Conservation (phyloP, 2,888 invertebrate genomes). For the Cartodere bifasciata region DNA sequence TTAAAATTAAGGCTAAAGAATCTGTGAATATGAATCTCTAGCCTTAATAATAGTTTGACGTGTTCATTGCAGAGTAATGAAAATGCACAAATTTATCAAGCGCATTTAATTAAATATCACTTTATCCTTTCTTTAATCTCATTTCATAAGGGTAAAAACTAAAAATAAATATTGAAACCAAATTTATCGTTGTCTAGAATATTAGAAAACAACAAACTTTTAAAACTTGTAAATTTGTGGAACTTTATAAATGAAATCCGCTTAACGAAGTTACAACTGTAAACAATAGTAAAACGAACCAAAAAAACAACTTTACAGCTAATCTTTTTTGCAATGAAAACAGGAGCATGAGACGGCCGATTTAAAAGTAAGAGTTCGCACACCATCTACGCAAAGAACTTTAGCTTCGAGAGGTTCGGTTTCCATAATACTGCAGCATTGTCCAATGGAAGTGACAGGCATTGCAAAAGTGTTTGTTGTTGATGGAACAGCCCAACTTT, state of each 20-base stretch:
- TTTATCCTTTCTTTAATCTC: no score
- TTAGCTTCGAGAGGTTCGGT: slow-evolving; percentile 68
- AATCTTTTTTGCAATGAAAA: slow-evolving; percentile 75
- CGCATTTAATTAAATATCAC: no score
- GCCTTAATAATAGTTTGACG: no score
- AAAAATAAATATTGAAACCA: no score
- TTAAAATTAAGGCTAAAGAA: no score
- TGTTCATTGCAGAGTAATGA: no score
- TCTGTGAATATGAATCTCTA: no score
- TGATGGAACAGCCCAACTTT: slow-evolving; percentile 76
- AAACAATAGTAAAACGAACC: not conserved
- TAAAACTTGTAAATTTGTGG: not conserved
- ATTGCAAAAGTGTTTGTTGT: slow-evolving; percentile 39
- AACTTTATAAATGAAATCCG: not conserved
- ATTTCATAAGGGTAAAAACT: no score
- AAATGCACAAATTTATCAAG: no score
- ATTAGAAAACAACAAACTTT: not conserved
- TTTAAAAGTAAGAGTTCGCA: slow-evolving; percentile 65
- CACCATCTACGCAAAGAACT: slow-evolving; percentile 68
- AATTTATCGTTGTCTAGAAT: not conserved
- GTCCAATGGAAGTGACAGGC: slow-evolving; percentile 53
- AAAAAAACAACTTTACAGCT: no score
- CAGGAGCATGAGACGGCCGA: slow-evolving; percentile 74
- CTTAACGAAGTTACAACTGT: slow-evolving; percentile 3
- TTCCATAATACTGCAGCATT: slow-evolving; percentile 85